Base-by-base conservation (phyloP, 2,888 invertebrate genomes). In the Lithophane semibrunnea region DNA sequence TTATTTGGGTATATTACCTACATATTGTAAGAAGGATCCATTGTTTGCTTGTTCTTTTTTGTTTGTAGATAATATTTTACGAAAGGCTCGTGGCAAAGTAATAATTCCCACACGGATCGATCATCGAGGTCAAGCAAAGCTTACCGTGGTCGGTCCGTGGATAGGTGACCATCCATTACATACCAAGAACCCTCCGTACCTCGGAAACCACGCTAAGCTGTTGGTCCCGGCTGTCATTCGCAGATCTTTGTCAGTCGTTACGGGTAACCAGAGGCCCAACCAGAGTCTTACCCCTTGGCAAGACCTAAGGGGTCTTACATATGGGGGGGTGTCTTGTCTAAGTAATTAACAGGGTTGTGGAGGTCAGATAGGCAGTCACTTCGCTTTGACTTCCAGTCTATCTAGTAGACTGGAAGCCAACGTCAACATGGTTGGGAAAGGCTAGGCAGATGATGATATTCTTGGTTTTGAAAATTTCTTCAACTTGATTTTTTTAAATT, bases 1-100 rank as follows among this genome's bases (percentile, higher is more conserved):
- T 63, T 13, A 56, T 74, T 60, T 60, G 18, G 21, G 21, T 37
- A 37, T 5, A 37, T 29, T 29, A 29, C 29, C 29, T 29, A 54
- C 12, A 13, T 60, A 65, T 69, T 73, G 18, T 52, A 29, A 2
- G 12, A 66, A 58, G 37, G 44, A 44, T 73, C 29, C n/a, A 69
- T 66, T 67, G 49, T 77, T 49, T 37, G 12, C 49, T 21, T 47
- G 44, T 44, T 71, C 3, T 7, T 52, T 75, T 37, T 61, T 56
- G 60, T 69, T 66, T 47, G 44, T 47, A 61, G 5, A 54, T 47
- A 47, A 58, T 52, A 16, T 52, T 49, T 37, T 37, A 54, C 52
- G n/a, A n/a, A 16, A n/a, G 5, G 16, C n/a, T 68, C 7, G 37
- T n/a, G 16, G n/a, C 2, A 29, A 21, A 29, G 5, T 52, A 21